Evolutionary conservation across 2,113 vertebrate species (phyloP).

Genomic region (Paramisgurnus dabryanus): DNA sequence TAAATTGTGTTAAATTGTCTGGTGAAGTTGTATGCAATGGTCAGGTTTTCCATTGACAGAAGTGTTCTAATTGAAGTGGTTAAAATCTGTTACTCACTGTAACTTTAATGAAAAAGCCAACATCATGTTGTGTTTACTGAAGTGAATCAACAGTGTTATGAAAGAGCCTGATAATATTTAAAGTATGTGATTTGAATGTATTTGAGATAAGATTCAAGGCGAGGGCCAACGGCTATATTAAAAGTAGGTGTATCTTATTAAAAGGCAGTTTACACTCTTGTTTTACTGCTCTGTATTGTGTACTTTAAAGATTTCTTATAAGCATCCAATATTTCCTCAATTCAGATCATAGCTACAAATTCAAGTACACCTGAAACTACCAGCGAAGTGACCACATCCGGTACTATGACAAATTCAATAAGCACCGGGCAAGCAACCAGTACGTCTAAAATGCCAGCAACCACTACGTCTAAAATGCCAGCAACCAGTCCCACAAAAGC

Average conservation of each 20-base stretch:
- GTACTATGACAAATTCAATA: too few relatives aligned
- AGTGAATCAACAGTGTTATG: neutral
- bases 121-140: neutral
- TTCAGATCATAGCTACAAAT: neutral
- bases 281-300: neutral
- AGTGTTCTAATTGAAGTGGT: too few relatives aligned
- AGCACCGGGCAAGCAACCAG: too few relatives aligned
- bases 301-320: neutral
- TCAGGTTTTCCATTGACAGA: neutral
- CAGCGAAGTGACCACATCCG: too few relatives aligned
- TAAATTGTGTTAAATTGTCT: neutral
- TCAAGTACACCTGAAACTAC: neutral
- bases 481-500: neutral
- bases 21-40: neutral
- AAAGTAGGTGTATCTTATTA: neutral
- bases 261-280: neutral
- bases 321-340: neutral
- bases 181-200: constrained; percentile 17
- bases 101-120: too few relatives aligned
- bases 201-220: neutral
- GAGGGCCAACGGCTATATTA: neutral
- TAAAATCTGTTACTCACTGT: too few relatives aligned
- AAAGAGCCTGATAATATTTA: neutral
- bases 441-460: too few relatives aligned
- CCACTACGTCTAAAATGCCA: too few relatives aligned